Base-by-base conservation (phyloP, 2,113 vertebrate genomes). In the Ochotona princeps region DNA sequence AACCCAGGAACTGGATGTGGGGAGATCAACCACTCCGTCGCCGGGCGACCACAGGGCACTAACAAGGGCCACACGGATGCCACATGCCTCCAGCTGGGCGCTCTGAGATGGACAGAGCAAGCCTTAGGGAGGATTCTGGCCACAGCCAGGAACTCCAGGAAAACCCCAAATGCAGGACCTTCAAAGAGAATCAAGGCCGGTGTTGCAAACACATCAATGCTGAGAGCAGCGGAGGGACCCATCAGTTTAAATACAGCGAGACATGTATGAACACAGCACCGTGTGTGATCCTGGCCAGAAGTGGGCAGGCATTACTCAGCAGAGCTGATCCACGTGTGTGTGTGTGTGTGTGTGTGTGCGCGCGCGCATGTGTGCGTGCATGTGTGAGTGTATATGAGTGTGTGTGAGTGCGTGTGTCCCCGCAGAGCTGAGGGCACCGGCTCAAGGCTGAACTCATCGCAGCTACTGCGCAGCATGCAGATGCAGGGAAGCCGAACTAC, bases 381-480 rank as follows among this genome's bases (percentile, higher is more conserved):
- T 44, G 38, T 44, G 38, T 44, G 38, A 4, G 38, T 44, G 38
- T 44, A 6, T 44, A 6, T 44, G 38, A 4, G 38, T 44, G 6
- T 44, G 38, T 44, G 38, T 44, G 38, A 4, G 38, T 44, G 38
- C 6, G 6, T 44, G 38, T 44, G 4, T 6, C 38, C 38, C 70
- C 1, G 7, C 30, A 38, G 17, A 13, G 18, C 17, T 20, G 23
- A 7, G 28, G 30, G 61, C 2, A 2, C 0, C 0, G 14, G 0
- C 11, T 4, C 73, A 4, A 3, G 0, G 54, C 14, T 21, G 5
- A 32, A n/a, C 4, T 18, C 3, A 38, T 73, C 15, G 21, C 44
- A 15, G 0, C 0, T 21, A 49, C 1, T 65, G n/a, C 25, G 0
- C 2, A 6, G 69, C 1, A 0, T 0, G 35, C 54, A 14, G 49